Percentiles rank a stretch among this genome's conserved stretches.
These are phyloP conservation scores for Noctuana brunneofusca DNA, from an alignment of 2,888 invertebrate genomes.

Conservation along the genomic window DNA sequence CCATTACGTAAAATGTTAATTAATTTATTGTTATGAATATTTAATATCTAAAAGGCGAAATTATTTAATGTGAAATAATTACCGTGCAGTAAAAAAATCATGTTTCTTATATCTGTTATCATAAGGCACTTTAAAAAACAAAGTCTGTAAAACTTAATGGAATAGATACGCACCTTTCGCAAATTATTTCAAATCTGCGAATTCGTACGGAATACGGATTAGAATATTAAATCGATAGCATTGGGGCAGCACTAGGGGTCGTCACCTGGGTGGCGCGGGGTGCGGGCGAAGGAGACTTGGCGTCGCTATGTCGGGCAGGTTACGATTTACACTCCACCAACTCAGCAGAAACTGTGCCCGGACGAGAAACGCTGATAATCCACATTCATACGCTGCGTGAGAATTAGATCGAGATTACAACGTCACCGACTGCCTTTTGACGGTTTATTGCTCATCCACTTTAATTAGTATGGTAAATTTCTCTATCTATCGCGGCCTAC, in stretches of 20 bases:
- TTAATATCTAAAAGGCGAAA: too few species aligned
- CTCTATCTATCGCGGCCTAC: neutral
- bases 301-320: constrained; percentile 81
- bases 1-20: too few species aligned
- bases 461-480: constrained; percentile 23
- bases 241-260: constrained; percentile 59
- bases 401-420: constrained; percentile 78
- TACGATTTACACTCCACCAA: constrained; percentile 82
- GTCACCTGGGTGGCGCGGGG: constrained; percentile 74
- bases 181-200: constrained; percentile 16
- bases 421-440: constrained; percentile 49
- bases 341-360: constrained; percentile 79
- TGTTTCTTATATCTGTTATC: too few species aligned
- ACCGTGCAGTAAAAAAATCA: too few species aligned
- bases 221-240: constrained; percentile 40
- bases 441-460: constrained; percentile 55
- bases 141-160: neutral
- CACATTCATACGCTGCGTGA: constrained; percentile 70
- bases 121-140: neutral
- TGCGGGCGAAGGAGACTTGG: constrained; percentile 58
- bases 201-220: constrained; percentile 15
- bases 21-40: too few species aligned
- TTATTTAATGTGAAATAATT: too few species aligned
- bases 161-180: neutral
- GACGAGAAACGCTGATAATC: constrained; percentile 80